Percentiles rank a stretch among this genome's conserved stretches.
Conservation (phyloP, 1,140 invertebrate genomes). For the Megalopta genalis region DNA sequence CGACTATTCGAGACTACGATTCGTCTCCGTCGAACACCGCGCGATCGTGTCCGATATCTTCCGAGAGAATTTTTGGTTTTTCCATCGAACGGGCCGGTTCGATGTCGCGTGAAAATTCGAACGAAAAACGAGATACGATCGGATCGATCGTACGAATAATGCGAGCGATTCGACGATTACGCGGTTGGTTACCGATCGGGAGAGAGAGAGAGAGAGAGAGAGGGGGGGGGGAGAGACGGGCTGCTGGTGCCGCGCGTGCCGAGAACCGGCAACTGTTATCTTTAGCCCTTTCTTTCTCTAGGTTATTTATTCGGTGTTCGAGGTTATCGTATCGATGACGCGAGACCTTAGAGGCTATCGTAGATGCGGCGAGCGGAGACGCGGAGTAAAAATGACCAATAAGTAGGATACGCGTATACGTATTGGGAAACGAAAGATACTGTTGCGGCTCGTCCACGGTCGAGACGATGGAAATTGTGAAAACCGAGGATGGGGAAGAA, state of each 20-base stretch:
- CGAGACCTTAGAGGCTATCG: slow-evolving; percentile 30
- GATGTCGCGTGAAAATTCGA: no score
- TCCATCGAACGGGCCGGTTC: no score
- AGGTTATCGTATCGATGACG: slow-evolving; percentile 33
- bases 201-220: no score
- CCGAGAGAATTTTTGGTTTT: background rate
- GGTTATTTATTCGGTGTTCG: slow-evolving; percentile 6
- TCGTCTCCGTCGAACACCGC: background rate
- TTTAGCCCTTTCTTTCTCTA: slow-evolving; percentile 23
- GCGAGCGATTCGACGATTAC: no score
- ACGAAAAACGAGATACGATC: no score
- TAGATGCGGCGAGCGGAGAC: slow-evolving; percentile 6
- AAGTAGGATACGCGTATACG: background rate
- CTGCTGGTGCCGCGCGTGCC: background rate
- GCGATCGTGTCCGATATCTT: background rate
- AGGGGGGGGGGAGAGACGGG: no score
- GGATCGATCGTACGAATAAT: no score
- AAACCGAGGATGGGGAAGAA: no score
- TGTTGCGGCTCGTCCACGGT: background rate
- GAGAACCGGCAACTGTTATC: background rate
- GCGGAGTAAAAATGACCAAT: slow-evolving; percentile 7
- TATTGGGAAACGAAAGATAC: background rate
- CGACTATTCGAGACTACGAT: background rate
- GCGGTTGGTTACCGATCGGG: no score
- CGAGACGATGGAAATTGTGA: background rate